Evolutionary conservation across 1,140 invertebrate genomes (phyloP).

Genomic region (Scaptodrosophila lebanonensis): DNA sequence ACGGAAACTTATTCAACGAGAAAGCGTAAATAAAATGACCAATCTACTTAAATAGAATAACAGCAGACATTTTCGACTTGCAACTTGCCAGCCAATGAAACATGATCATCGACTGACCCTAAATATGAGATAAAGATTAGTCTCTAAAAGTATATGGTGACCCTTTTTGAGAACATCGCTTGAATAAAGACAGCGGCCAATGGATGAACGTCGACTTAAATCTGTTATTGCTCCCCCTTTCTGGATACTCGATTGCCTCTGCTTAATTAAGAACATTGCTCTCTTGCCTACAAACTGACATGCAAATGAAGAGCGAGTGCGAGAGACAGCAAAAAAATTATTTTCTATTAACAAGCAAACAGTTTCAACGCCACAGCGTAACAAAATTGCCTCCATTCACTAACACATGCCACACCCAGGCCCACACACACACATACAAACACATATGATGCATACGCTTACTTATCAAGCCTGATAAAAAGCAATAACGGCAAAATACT

Average conservation of each 20-base stretch:
- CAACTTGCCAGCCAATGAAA: too few species aligned
- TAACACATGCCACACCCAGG: neutral
- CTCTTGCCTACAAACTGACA: conserved; percentile 42
- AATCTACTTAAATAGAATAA: too few species aligned
- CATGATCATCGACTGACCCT: too few species aligned
- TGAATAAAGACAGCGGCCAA: too few species aligned
- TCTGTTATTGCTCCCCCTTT: too few species aligned
- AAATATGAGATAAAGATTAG: conserved; percentile 58
- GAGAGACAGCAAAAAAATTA: conserved; percentile 37
- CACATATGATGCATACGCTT: conserved; percentile 9
- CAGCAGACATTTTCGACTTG: too few species aligned
- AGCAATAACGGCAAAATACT: conserved; percentile 69
- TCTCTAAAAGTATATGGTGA: conserved; percentile 46
- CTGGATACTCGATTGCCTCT: conserved; percentile 10
- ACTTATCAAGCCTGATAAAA: conserved; percentile 69
- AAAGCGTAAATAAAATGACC: conserved; percentile 38
- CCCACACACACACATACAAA: too few species aligned
- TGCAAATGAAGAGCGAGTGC: conserved; percentile 58
- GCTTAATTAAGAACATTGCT: conserved; percentile 70
- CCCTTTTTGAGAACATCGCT: too few species aligned
- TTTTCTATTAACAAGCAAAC: conserved; percentile 72
- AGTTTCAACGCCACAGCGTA: conserved; percentile 65
- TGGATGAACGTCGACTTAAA: conserved; percentile 12
- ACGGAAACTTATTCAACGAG: conserved; percentile 14
- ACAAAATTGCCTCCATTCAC: conserved; percentile 52